These are phyloP conservation scores for Elysia crispata DNA, from an alignment of 2,888 invertebrate genomes.

Conservation along the genomic window DNA sequence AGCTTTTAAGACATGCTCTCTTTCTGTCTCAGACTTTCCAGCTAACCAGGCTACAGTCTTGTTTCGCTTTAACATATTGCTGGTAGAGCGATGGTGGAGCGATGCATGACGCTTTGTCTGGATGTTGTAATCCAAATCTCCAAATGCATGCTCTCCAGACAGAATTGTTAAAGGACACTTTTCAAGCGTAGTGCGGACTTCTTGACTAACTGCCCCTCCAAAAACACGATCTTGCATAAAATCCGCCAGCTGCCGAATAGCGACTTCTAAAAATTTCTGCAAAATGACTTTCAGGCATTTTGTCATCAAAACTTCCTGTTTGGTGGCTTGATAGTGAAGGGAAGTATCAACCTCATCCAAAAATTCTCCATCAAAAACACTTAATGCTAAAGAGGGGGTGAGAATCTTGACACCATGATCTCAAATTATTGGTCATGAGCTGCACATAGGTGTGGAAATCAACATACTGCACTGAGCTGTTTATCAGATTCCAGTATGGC, in stretches of 20 bases:
- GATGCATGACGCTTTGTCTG: not conserved
- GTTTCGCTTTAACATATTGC: constrained; percentile 1
- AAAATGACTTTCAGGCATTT: too few relatives aligned
- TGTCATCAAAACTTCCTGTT: too few relatives aligned
- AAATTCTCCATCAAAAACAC: too few relatives aligned
- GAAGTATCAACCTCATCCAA: too few relatives aligned
- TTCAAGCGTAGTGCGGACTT: not conserved
- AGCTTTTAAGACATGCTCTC: not conserved
- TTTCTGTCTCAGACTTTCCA: not conserved
- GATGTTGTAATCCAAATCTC: constrained; percentile 13
- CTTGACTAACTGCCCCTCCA: not conserved
- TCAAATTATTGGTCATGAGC: too few relatives aligned
- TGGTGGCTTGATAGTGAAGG: too few relatives aligned
- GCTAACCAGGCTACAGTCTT: not conserved
- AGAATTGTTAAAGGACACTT: not conserved
- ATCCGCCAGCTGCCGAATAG: constrained; percentile 5
- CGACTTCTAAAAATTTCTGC: constrained; percentile 5
- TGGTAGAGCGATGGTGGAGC: not conserved
- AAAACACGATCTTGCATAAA: constrained; percentile 5
- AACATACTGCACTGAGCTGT: too few relatives aligned
- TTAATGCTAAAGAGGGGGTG: too few relatives aligned
- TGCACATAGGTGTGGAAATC: too few relatives aligned
- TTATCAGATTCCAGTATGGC: too few relatives aligned
- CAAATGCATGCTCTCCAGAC: constrained; percentile 16
- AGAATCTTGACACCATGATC: too few relatives aligned